Percentiles rank a stretch among this genome's conserved stretches.
phyloP scores from a whole-genome alignment of 2,113 vertebrate genomes.

The Seriola aureovittata region DNA sequence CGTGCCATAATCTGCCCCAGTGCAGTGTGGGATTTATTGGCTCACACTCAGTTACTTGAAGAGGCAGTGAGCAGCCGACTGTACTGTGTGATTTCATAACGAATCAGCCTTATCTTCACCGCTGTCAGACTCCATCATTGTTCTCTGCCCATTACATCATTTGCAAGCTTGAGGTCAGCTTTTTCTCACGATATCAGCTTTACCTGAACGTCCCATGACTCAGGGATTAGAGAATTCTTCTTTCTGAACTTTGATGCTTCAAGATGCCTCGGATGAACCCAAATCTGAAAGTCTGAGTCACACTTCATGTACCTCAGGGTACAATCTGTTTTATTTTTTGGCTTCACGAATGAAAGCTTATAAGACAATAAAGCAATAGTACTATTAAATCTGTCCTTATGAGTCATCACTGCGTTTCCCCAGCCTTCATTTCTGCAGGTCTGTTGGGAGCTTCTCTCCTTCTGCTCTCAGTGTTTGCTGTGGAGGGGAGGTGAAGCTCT shows the following conservation, averaged over 20 bases:
- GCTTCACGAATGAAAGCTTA: slow-evolving; percentile 17
- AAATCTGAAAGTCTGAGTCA: slow-evolving; percentile 55
- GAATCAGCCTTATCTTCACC: slow-evolving; percentile 36
- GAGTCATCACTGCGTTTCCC: slow-evolving; percentile 67
- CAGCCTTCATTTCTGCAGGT: slow-evolving; percentile 33
- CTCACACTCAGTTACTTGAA: slow-evolving; percentile 36
- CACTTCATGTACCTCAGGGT: not conserved
- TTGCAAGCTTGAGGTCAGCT: slow-evolving; percentile 35
- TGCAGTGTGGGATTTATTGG: slow-evolving; percentile 69
- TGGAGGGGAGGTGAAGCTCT: not conserved
- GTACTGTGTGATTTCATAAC: slow-evolving; percentile 56
- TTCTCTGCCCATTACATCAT: slow-evolving; percentile 40
- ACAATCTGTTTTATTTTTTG: slow-evolving; percentile 19
- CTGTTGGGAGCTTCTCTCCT: slow-evolving; percentile 11
- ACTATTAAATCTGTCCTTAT: slow-evolving; percentile 48
- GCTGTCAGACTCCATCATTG: slow-evolving; percentile 44
- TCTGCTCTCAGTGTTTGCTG: slow-evolving; percentile 12
- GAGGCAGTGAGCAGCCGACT: slow-evolving; percentile 54
- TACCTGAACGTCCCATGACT: slow-evolving; percentile 55
- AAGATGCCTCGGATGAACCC: slow-evolving; percentile 29
- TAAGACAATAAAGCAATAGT: slow-evolving; percentile 25
- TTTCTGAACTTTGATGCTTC: slow-evolving; percentile 11
- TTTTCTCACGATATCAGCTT: slow-evolving; percentile 29
- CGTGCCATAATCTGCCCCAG: slow-evolving; percentile 48
- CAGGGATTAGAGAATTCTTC: slow-evolving; percentile 11